Evolutionary conservation across 2,888 invertebrate genomes (phyloP), one percentile per base, ranked within the genome.

Genomic region (Rhopalosiphum nymphaeae): DNA sequence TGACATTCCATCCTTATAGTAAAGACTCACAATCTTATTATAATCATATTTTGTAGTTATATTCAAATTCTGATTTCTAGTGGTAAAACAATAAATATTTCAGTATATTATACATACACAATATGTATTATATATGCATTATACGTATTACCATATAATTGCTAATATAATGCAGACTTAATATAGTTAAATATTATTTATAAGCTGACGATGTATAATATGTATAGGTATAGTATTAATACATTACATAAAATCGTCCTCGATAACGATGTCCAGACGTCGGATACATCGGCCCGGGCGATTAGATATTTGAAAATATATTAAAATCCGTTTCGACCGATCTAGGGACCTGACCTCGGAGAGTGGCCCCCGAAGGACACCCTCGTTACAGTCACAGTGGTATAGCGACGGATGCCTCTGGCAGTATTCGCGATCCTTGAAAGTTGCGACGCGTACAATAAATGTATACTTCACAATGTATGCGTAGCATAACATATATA

Each of bases 321-420:
- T 78, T 78, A 36, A 78, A 78, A 78, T 78, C 78, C 78, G 78
- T 78, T 78, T 78, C 78, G 21, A 36, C 78, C 78, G 21, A 78
- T 78, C 36, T 78, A 1, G 78, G 36, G 78, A 16, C 36, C 36
- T 78, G 78, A 78, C 78, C 78, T 78, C 78, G 36, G 36, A 21
- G 78, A 67, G 78, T 78, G 78, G 36, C 78, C 36, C 78, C 78
- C 9, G 36, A 36, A 78, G 36, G 36, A 36, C 36, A 36, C 78
- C 78, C 9, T 78, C 78, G 78, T 78, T 78, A 78, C 78, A 9
- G 36, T 36, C 36, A 21, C 78, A 36, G 5, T 67, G 16, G 67
- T 16, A 36, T 16, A 36, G n/a, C 56, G 25, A 25, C 78, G 78
- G 9, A 21, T 21, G 78, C 36, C 36, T 78, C 36, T 36, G 78